Conservation (phyloP, 2,113 vertebrate genomes). For the Lipotes vexillifer region DNA sequence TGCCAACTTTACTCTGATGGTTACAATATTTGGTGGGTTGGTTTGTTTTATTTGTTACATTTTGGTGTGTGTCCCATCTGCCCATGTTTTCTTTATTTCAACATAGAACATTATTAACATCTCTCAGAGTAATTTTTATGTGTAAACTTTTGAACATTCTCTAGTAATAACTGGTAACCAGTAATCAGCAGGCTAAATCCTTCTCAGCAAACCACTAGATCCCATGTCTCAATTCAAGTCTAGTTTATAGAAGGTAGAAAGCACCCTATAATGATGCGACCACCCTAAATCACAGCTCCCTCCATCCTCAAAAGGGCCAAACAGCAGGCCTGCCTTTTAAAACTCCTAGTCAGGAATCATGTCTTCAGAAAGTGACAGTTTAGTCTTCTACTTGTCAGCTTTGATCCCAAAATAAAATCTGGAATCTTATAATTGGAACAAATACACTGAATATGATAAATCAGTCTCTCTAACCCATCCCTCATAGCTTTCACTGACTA, state of each 20-base stretch:
- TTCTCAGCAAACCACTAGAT: neutral
- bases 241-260: neutral
- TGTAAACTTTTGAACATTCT: neutral
- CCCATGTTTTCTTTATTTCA: neutral
- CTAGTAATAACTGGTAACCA: neutral
- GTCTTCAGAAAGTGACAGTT: neutral
- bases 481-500: neutral
- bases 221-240: neutral
- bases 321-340: neutral
- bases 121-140: neutral
- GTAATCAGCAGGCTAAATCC: neutral
- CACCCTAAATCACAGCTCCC: neutral
- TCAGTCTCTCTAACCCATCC: neutral
- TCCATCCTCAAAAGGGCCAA: neutral
- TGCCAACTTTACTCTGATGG: neutral
- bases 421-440: neutral
- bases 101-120: neutral
- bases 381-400: neutral
- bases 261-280: too few relatives aligned
- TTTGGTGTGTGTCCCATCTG: neutral
- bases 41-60: neutral
- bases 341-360: neutral
- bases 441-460: neutral
- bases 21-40: neutral
- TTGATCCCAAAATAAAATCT: slow-evolving; percentile 42